Evolutionary conservation across 2,113 vertebrate genomes (phyloP), one percentile per base, ranked within the genome.

Genomic region (Rallus limicola): DNA sequence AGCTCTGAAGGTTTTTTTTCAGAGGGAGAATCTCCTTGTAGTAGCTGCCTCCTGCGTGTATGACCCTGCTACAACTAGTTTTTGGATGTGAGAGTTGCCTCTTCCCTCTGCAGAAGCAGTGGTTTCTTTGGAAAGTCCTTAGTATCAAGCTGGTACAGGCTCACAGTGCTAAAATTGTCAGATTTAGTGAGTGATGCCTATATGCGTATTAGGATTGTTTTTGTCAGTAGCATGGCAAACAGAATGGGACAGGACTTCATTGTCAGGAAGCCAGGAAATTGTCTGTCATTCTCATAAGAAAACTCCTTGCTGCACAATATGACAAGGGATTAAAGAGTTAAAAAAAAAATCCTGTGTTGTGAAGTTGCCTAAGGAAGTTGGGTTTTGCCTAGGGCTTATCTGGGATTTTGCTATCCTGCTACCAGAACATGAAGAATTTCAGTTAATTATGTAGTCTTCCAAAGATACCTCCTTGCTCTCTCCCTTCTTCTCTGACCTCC

Each of bases 281-380:
- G n/a, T 25, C 44, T 58, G 42, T 59, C 10, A 2, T 60, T 17
- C 21, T 55, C 38, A 25, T 44, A 76, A 59, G n/a, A n/a, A 78
- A 80, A 84, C 36, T 59, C 18, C n/a, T 82, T 88, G 64, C 71
- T 81, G 82, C 42, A 72, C 36, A 77, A 69, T 63, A 48, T 63
- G 8, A 20, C 28, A 78, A 67, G 28, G 26, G 20, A 82, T 65
- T 71, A 55, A 92, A 95, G 88, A 91, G 72, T 92, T 96, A 91
- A 94, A 89, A 93, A 69, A 80, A 2, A 90, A 75, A 52, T 40
- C 9, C 10, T 36, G 17, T 68, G 31, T 8, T 53, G 48, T 56
- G 29, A 36, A 93, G 82, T 95, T 94, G 38, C 87, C 50, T 92
- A 91, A 78, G 74, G 75, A 97, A 92, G 55, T 59, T 92, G 38